Base-by-base conservation (phyloP, 2,797 vertebrate species). In the Oreonectes daqikongensis region DNA sequence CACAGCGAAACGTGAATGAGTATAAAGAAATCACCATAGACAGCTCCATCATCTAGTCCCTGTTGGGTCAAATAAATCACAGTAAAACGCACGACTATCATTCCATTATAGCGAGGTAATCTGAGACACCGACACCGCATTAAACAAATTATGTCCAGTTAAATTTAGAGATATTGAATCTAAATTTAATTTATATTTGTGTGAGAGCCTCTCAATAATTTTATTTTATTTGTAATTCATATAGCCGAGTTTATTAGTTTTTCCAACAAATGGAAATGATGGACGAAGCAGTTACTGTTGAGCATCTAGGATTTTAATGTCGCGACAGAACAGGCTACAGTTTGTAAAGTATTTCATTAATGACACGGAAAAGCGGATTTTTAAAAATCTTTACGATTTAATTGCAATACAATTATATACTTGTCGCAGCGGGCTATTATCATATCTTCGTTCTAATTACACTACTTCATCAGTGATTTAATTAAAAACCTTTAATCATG, bases 401-500 rank as follows among this genome's bases (percentile, higher is more conserved):
- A 90, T 88, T 87, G 90, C 88, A 92, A 82, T 84, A 85, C 84
- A 86, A 88, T 81, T 90, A 89, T 85, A 83, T 79, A 87, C 86
- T 86, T 85, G 88, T 92, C 93, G 92, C 92, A 88, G 83, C 89
- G 91, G 91, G 87, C 89, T 90, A 94, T 96, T 95, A 95, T 94
- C 93, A 94, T 93, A 94, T 93, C 91, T 90, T 88, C 90, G 88
- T 88, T 90, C 91, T 95, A 95, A 96, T 96, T 95, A 96, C 92
- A 88, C 88, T 88, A 92, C 90, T 92, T 93, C 90, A 88, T 92
- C 92, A 90, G 87, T 92, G 91, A 95, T 92, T 91, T 92, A 93
- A 95, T 96, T 95, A 95, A 92, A 94, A 90, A 95, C 90, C 91
- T 94, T 93, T 94, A 94, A 95, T 95, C 92, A 95, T 90, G 88